Conservation (phyloP, 1,140 invertebrate genomes). For the Oreohelix idahoensis region DNA sequence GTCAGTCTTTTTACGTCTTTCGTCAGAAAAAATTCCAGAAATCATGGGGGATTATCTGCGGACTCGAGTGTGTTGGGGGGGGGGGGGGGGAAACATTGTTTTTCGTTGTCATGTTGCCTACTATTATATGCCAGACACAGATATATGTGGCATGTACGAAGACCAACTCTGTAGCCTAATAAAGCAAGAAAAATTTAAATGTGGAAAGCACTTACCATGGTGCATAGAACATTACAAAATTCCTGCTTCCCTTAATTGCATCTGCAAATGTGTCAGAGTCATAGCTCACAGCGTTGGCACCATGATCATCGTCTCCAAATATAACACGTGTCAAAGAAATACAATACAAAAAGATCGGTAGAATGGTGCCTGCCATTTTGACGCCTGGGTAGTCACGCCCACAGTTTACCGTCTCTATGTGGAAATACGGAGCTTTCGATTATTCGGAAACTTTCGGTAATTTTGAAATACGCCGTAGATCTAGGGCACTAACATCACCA, state of each 20-base stretch:
- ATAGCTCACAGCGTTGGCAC: conserved; percentile 44
- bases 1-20: too few species aligned
- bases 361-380: conserved; percentile 1
- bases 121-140: too few species aligned
- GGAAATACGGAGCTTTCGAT: neutral
- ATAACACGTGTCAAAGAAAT: neutral
- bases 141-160: too few species aligned
- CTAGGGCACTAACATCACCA: too few species aligned
- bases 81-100: too few species aligned
- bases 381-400: conserved; percentile 5
- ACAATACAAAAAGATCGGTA: neutral
- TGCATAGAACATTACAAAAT: conserved; percentile 95
- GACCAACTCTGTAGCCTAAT: too few species aligned
- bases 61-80: too few species aligned
- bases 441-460: neutral
- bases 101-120: too few species aligned
- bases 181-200: neutral
- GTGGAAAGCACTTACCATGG: conserved; percentile 77
- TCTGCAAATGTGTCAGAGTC: conserved; percentile 82
- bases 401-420: neutral
- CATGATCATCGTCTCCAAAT: conserved; percentile 49
- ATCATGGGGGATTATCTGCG: too few species aligned
- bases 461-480: too few species aligned
- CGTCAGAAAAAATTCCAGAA: too few species aligned
- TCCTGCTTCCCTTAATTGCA: conserved; percentile 78